These are phyloP conservation scores for Bos indicus DNA, from an alignment of 2,113 vertebrate genomes.

Conservation along the genomic window DNA sequence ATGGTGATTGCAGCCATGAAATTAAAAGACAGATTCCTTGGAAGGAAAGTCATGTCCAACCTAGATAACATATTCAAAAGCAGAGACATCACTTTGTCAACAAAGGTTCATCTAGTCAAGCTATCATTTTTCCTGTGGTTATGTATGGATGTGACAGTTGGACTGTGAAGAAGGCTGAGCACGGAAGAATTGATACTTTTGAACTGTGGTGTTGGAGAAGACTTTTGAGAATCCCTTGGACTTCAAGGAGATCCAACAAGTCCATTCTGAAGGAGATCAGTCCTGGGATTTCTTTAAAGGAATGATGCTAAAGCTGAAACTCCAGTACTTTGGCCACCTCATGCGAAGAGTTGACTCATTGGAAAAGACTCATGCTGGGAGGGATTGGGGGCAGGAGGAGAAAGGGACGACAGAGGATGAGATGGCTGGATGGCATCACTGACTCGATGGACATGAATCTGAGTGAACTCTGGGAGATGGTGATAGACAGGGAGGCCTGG, in stretches of 20 bases:
- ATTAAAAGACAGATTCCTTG: too few relatives aligned
- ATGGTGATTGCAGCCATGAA: too few relatives aligned
- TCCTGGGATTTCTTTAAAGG: neutral
- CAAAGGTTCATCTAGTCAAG: too few relatives aligned
- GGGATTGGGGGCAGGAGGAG: neutral
- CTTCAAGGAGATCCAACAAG: neutral
- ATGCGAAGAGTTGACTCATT: neutral
- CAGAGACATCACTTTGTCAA: too few relatives aligned
- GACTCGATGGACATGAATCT: fast-evolving
- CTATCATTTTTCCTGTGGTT: too few relatives aligned
- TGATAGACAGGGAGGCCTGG: neutral
- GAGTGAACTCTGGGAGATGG: fast-evolving
- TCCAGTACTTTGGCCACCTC: neutral
- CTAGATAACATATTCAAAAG: too few relatives aligned
- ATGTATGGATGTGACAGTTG: too few relatives aligned
- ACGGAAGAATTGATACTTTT: too few relatives aligned
- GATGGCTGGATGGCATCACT: neutral
- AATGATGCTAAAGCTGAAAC: neutral
- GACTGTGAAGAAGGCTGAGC: too few relatives aligned
- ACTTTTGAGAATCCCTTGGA: neutral
- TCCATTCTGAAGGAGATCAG: neutral
- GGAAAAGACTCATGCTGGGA: neutral
- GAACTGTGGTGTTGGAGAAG: too few relatives aligned
- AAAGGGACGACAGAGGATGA: fast-evolving
- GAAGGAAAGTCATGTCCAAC: too few relatives aligned